These are phyloP conservation scores for Nomada fucata DNA, from an alignment of 2,888 invertebrate species.

Conservation along the genomic window DNA sequence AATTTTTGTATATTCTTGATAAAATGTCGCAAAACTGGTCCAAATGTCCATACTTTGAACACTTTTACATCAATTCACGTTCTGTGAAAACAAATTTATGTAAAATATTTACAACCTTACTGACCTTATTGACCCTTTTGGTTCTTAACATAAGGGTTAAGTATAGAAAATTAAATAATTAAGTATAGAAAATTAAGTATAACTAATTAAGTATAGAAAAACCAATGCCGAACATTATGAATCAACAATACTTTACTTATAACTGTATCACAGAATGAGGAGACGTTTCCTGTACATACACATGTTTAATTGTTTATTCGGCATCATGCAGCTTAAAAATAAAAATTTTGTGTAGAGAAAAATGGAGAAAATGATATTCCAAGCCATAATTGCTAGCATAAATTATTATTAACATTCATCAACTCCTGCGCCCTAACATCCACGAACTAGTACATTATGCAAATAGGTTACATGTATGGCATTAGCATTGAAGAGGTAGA, in stretches of 20 bases:
- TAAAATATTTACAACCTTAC: too few relatives aligned
- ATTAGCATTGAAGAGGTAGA: conserved; percentile 27
- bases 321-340: conserved; percentile 13
- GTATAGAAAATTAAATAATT: neutral
- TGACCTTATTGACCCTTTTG: too few relatives aligned
- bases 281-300: too few relatives aligned
- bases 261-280: neutral
- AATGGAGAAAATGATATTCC: conserved; percentile 10
- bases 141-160: neutral
- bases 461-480: conserved; percentile 42
- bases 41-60: too few relatives aligned
- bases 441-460: conserved; percentile 7
- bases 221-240: too few relatives aligned
- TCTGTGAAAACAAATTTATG: too few relatives aligned
- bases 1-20: too few relatives aligned
- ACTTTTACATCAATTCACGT: too few relatives aligned
- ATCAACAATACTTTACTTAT: neutral
- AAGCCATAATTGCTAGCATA: conserved; percentile 12
- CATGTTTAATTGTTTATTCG: neutral
- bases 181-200: neutral
- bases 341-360: conserved; percentile 26
- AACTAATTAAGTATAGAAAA: neutral
- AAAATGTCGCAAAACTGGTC: too few relatives aligned
- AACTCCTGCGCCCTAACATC: conserved; percentile 37
- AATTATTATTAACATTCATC: conserved; percentile 46